phyloP scores from a whole-genome alignment of 2,113 vertebrate species.

The Verasper variegatus region DNA sequence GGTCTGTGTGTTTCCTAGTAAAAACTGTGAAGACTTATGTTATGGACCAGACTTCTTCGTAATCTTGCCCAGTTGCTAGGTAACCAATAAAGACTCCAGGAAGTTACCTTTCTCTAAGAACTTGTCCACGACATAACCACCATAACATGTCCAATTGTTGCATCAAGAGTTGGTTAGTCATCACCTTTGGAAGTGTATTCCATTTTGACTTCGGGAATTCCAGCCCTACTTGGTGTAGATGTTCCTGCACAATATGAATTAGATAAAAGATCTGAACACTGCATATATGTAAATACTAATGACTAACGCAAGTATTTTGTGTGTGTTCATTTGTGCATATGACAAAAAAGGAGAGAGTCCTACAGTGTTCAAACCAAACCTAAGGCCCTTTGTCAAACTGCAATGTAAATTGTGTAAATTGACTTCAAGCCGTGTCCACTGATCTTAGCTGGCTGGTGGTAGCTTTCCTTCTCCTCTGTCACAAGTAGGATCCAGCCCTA shows the following conservation, averaged over 20 bases:
- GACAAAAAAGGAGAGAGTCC: no score
- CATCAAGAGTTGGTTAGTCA: neutral
- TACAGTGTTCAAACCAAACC: neutral
- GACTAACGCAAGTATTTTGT: neutral
- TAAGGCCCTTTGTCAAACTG: neutral
- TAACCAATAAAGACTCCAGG: neutral
- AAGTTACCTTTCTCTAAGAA: neutral
- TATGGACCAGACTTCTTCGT: neutral
- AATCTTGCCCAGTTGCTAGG: slow-evolving; percentile 14
- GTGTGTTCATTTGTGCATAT: no score
- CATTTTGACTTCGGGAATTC: no score
- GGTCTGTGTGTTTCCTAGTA: no score
- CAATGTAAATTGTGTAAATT: neutral
- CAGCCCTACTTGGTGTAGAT: no score
- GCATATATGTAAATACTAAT: neutral
- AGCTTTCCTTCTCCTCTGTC: neutral
- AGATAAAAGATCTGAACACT: neutral
- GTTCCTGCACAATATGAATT: no score
- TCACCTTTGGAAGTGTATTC: no score
- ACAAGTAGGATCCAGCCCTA: slow-evolving; percentile 7
- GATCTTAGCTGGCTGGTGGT: neutral
- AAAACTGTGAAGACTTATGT: neutral
- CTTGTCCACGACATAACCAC: neutral
- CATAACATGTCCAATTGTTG: neutral
- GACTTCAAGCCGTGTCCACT: neutral